phyloP scores from a whole-genome alignment of 2,797 vertebrate genomes.

The Anabas testudineus region DNA sequence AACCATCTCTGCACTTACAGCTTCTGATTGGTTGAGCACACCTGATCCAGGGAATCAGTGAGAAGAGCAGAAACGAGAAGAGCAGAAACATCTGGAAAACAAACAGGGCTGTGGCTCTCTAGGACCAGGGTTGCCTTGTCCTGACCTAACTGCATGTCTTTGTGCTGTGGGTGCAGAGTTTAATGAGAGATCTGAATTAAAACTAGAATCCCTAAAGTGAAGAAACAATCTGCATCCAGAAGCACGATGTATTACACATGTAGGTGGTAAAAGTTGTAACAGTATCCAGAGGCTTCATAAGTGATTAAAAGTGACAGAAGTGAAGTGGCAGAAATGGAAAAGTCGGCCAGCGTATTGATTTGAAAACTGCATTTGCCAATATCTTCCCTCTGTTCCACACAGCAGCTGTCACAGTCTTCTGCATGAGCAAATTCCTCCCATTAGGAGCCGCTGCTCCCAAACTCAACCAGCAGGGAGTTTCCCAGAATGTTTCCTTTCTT shows the following conservation, averaged over 20 bases:
- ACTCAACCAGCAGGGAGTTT: conserved; percentile 71
- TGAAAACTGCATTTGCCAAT: background rate
- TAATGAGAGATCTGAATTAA: background rate
- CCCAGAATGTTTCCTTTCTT: conserved; percentile 51
- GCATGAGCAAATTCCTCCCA: conserved; percentile 69
- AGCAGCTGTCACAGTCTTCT: conserved; percentile 27
- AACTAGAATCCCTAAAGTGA: no score
- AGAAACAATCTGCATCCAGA: background rate
- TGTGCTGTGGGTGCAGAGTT: no score
- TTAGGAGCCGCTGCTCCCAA: conserved; percentile 64
- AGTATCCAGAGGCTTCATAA: background rate
- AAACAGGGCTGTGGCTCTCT: no score
- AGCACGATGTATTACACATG: background rate
- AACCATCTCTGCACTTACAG: no score
- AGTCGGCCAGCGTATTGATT: background rate
- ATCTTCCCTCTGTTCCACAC: conserved; percentile 17
- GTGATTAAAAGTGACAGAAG: background rate
- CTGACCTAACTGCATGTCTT: no score
- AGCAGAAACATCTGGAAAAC: no score
- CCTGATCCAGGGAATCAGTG: no score
- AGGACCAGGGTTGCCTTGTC: no score
- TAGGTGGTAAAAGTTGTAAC: background rate
- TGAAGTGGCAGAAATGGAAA: background rate
- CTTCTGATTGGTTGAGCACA: no score
- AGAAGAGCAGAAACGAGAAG: no score